Evolutionary conservation across 2,113 vertebrate genomes (phyloP), one percentile per base, ranked within the genome.

Genomic region (Bubo blakistoni): DNA sequence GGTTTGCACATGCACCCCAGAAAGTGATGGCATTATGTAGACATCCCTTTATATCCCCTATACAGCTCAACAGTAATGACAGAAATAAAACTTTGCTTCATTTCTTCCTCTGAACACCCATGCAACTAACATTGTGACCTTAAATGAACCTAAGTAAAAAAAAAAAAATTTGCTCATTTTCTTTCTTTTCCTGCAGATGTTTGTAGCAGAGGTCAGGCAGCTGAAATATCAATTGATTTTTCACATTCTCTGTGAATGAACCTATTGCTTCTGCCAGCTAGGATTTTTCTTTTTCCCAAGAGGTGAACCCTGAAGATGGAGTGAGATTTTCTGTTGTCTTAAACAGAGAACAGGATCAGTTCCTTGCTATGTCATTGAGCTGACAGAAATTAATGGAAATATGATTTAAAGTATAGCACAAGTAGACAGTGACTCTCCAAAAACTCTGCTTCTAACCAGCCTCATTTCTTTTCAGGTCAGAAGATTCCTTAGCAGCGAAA

Each of bases 401-500:
- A 92, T 16, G 18, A 88, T 86, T 85, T 92, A 71, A 94, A 74
- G 19, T 47, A 80, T 4, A 67, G 72, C 9, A 67, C 14, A 81
- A 40, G 42, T 52, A 94, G 74, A 71, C n/a, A 77, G 47, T 11
- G 8, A 55, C 51, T 81, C 32, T 81, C 13, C 22, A 80, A 91
- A 97, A 81, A 2, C 26, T 54, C 80, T 88, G 22, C 26, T 94
- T 90, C 62, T 86, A 78, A 73, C 13, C 32, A 80, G 36, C 8
- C 26, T 93, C 9, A 86, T 90, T 92, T 77, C 30, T 94, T 94
- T 92, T 88, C 46, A 78, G 88, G 27, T 70, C 42, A 95, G 86
- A 86, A 55, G 19, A 82, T 70, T 96, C 55, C 54, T 86, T 82
- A 73, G 17, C 32, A 86, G 24, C 14, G 17, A 86, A 96, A 78